phyloP scores from a whole-genome alignment of 2,113 vertebrate genomes.

The Forbesichthys papilliferus region DNA sequence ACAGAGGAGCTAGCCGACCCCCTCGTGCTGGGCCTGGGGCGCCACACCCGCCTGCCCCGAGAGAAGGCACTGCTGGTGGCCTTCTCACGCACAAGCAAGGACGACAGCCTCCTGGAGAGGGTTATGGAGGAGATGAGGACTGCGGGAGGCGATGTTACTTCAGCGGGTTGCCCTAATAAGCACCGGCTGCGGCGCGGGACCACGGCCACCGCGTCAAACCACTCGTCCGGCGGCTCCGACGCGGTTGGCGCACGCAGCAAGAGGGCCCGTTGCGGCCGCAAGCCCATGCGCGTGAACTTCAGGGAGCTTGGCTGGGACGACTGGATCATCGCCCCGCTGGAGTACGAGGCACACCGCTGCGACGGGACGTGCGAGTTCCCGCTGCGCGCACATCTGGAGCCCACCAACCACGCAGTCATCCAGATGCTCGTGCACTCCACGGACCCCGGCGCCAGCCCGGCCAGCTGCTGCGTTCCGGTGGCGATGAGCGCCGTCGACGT shows the following conservation, averaged over 20 bases:
- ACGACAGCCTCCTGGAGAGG: conserved; percentile 83
- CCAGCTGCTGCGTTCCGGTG: conserved; percentile 85
- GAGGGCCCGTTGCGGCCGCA: conserved; percentile 53
- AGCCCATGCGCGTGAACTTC: conserved; percentile 85
- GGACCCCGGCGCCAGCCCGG: conserved; percentile 84
- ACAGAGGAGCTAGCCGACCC: conserved; percentile 58
- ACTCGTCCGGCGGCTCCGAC: no score
- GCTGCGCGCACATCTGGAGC: conserved; percentile 80
- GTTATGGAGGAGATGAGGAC: conserved; percentile 79
- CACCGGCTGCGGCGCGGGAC: conserved; percentile 16
- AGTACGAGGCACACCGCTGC: conserved; percentile 88
- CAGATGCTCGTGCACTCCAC: conserved; percentile 89
- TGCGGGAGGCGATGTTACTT: background rate
- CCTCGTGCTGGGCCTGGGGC: conserved; percentile 74
- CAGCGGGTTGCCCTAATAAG: background rate
- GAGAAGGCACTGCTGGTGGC: conserved; percentile 76
- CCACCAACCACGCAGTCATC: conserved; percentile 74
- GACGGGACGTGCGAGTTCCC: conserved; percentile 88
- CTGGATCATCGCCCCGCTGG: conserved; percentile 89
- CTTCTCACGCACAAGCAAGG: conserved; percentile 74
- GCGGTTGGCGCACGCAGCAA: no score
- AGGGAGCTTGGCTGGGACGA: conserved; percentile 91
- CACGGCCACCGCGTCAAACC: background rate
- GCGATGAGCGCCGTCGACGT: no score
- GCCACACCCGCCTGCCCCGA: no score